Evolutionary conservation across 1,140 invertebrate genomes (phyloP).

Genomic region (Apis laboriosa): DNA sequence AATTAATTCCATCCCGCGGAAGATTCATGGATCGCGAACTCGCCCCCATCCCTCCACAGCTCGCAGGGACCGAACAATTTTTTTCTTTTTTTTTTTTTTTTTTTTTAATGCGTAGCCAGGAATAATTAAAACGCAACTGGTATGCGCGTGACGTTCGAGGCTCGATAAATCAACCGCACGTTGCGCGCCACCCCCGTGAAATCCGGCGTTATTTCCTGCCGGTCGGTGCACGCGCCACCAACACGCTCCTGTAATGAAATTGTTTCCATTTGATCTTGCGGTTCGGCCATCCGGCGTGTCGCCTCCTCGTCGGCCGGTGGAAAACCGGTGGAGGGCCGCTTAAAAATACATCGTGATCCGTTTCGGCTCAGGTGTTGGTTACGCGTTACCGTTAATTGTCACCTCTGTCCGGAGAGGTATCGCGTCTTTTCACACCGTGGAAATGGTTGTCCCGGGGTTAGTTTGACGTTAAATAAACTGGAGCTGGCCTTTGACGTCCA

Average conservation of each 20-base stretch:
- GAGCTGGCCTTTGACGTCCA: conserved; percentile 20
- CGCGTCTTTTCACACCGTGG: background rate
- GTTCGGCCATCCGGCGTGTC: background rate
- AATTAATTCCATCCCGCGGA: background rate
- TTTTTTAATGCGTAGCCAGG: conserved; percentile 38
- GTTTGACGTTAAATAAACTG: conserved; percentile 49
- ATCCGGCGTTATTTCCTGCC: conserved; percentile 26
- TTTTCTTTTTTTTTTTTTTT: conserved; percentile 42
- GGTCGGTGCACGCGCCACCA: conserved; percentile 4
- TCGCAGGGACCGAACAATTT: background rate
- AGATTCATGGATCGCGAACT: conserved; percentile 1
- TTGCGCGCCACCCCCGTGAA: conserved; percentile 20
- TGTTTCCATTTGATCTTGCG: conserved; percentile 46
- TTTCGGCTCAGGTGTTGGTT: conserved; percentile 19
- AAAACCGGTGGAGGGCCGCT: background rate
- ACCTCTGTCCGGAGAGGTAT: conserved; percentile 8
- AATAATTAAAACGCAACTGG: conserved; percentile 50
- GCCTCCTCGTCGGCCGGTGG: background rate
- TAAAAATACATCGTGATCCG: conserved; percentile 46
- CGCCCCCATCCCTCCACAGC: background rate
- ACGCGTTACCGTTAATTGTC: conserved; percentile 35
- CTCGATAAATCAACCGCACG: conserved; percentile 42
- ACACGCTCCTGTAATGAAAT: conserved; percentile 39
- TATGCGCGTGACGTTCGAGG: conserved; percentile 42
- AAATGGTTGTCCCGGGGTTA: conserved; percentile 11